Conservation (phyloP, 2,888 invertebrate genomes). For the Plebejus melissa region DNA sequence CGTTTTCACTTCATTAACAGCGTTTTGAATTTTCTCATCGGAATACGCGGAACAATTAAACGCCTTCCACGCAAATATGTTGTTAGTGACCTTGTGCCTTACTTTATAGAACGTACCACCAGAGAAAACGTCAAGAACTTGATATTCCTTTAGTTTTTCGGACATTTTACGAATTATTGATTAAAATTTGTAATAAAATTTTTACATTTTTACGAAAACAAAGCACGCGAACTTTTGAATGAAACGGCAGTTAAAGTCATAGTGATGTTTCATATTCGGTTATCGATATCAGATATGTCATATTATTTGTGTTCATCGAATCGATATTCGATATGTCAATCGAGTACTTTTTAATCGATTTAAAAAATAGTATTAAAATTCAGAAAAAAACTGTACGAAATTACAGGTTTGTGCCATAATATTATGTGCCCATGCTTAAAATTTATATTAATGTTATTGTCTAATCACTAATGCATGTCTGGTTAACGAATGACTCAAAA, state of each 20-base stretch:
- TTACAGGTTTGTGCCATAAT: no score
- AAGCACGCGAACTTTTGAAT: slow-evolving; percentile 64
- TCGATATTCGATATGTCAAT: background rate
- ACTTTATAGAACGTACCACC: slow-evolving; percentile 75
- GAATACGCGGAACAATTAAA: slow-evolving; percentile 66
- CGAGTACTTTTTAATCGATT: no score
- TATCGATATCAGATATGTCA: background rate
- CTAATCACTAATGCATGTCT: no score
- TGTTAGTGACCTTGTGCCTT: slow-evolving; percentile 73
- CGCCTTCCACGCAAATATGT: slow-evolving; percentile 74
- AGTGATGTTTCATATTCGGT: slow-evolving; percentile 47
- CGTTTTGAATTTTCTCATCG: slow-evolving; percentile 65
- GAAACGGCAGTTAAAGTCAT: slow-evolving; percentile 53
- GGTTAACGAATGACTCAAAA: no score
- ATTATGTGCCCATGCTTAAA: no score
- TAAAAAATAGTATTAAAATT: no score
- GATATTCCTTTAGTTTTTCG: slow-evolving; percentile 70
- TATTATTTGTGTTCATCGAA: background rate
- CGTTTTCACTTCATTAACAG: slow-evolving; percentile 65
- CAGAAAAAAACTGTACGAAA: no score
- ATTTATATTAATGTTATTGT: no score
- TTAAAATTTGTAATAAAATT: slow-evolving; percentile 39
- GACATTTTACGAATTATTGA: slow-evolving; percentile 49
- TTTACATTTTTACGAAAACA: slow-evolving; percentile 70
- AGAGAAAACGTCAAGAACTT: slow-evolving; percentile 72